These are phyloP conservation scores for Vireo griseus DNA, from an alignment of 2,797 vertebrate species.

Conservation along the genomic window DNA sequence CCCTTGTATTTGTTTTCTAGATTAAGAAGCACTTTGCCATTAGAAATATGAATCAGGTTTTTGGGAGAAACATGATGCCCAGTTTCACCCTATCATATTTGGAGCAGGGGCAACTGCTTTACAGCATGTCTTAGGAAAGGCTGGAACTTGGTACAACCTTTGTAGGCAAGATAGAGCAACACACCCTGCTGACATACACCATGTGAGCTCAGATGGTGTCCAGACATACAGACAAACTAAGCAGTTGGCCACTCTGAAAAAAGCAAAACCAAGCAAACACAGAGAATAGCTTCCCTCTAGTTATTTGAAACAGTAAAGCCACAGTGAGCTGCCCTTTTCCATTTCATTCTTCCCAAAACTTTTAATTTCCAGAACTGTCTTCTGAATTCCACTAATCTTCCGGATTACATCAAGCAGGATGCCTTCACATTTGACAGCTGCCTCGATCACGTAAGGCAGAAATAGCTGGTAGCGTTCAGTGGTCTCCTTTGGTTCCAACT, in stretches of 20 bases:
- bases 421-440: neutral
- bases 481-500: neutral
- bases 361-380: neutral
- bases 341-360: neutral
- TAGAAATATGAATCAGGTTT: neutral
- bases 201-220: neutral
- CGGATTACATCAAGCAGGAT: neutral
- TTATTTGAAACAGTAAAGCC: neutral
- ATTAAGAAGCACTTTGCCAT: neutral
- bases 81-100: neutral
- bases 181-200: neutral
- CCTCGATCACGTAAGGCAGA: neutral
- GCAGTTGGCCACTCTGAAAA: neutral
- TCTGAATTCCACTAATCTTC: slow-evolving; percentile 1
- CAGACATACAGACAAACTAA: slow-evolving; percentile 1
- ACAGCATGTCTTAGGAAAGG: neutral
- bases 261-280: slow-evolving; percentile 11
- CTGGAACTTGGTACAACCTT: neutral
- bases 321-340: neutral
- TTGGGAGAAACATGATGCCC: neutral
- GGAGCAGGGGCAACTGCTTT: neutral
- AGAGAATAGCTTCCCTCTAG: neutral
- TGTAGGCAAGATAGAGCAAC: neutral
- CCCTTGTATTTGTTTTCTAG: neutral
- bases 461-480: neutral